Evolutionary conservation across 2,113 vertebrate species (phyloP), one percentile per base, ranked within the genome.

Genomic region (Etia nguti): DNA sequence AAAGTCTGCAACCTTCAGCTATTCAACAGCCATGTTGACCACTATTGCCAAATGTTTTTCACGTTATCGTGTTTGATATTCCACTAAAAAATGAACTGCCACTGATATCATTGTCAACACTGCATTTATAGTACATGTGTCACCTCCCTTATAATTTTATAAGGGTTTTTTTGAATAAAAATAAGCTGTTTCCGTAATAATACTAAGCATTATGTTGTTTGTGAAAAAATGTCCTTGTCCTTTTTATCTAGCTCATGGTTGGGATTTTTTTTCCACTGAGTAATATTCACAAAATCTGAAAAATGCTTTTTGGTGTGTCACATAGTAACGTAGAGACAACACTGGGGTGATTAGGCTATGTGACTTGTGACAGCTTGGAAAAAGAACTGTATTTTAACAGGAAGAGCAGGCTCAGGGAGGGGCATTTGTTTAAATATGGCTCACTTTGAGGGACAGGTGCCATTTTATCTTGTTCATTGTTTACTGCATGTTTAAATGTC

Each of bases 141-240:
- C 59, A 88, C 88, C 90, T 92, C 84, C 48, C 6, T 38, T n/a
- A 65, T 38, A 65, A 13, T 3, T n/a, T n/a, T n/a, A 38, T n/a
- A 0, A 65, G 38, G 60, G 60, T 13, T 13, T 65, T 34, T 65
- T 65, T 22, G 0, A 8, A 38, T 65, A 18, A 38, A 12, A 50
- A 1, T 50, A 1, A 75, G 24, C 24, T 11, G 10, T 75, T 50
- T 50, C 24, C 11, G 15, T 75, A 0, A 20, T 50, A 16, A 43
- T 48, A 48, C 22, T 1, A 18, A 10, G 5, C 5, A 26, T 29
- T 73, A 73, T 18, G 41, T 73, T 48, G 41, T 26, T 73, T 73
- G n/a, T 46, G 15, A 6, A 46, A 46, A 73, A 46, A 26, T 46
- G 41, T 73, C 68, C 62, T 24, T 13, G 11, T 0, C 11, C 13